Conservation (phyloP, 2,888 invertebrate genomes). For the Piscicola geometra region DNA sequence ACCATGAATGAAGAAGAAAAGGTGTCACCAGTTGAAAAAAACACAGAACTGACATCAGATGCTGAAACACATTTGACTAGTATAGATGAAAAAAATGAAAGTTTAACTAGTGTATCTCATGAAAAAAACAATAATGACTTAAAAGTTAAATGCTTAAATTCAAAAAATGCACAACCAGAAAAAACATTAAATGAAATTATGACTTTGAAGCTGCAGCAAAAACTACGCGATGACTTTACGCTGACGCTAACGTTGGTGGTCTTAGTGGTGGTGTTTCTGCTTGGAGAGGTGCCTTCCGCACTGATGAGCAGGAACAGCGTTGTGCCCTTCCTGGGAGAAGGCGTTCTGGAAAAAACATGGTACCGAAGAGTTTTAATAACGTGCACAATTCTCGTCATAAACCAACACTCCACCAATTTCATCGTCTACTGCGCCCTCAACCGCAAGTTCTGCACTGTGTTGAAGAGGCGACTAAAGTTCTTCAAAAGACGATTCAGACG, state of each 20-base stretch:
- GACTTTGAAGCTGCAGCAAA: not conserved
- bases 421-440: slow-evolving; percentile 42
- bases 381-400: slow-evolving; percentile 38
- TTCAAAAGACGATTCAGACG: not conserved
- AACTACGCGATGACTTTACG: slow-evolving; percentile 29
- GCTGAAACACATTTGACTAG: too few species aligned
- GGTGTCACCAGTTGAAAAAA: slow-evolving; percentile 3
- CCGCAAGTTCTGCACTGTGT: slow-evolving; percentile 35
- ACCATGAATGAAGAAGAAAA: not conserved
- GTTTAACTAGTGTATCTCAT: too few species aligned
- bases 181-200: too few species aligned
- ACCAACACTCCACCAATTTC: slow-evolving; percentile 40
- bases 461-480: slow-evolving; percentile 29
- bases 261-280: slow-evolving; percentile 40
- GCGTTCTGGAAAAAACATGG: slow-evolving; percentile 11
- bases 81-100: slow-evolving; percentile 7
- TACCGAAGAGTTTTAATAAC: slow-evolving; percentile 35
- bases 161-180: too few species aligned
- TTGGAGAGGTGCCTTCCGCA: slow-evolving; percentile 41
- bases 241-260: slow-evolving; percentile 40
- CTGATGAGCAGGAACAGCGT: slow-evolving; percentile 36
- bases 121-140: too few species aligned
- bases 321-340: slow-evolving; percentile 31
- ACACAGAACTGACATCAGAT: not conserved
- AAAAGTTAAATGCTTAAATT: too few species aligned